Evolutionary conservation across 2,888 invertebrate genomes (phyloP), one percentile per base, ranked within the genome.

Genomic region (Tiphia femorata): DNA sequence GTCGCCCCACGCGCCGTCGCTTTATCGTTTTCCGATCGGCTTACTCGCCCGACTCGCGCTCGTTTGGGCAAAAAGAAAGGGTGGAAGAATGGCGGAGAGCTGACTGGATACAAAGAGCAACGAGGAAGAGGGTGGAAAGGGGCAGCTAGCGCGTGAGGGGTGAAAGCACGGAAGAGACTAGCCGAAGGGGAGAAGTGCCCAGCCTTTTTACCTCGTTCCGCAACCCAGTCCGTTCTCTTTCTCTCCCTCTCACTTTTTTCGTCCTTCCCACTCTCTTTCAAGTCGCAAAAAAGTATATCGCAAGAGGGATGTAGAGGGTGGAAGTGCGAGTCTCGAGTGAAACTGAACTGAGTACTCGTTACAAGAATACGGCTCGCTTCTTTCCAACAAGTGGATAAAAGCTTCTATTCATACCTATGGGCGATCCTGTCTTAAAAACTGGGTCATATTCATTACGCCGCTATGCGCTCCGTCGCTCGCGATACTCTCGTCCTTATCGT

Each of bases 361-460:
- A 67, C 57, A 62, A 65, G 70, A 63, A 65, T 65, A 58, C 57
- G 58, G 57, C 63, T 57, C 49, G 53, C 65, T 73, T 72, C 64
- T 53, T 57, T 38, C 49, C 62, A 65, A 62, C 62, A 65, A 76
- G 75, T 72, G 66, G 69, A 69, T 77, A 72, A 78, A 79, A 77
- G 75, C 66, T 52, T 60, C 69, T 64, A 74, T 72, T 76, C 65
- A 70, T 58, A 43, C 49, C 38, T 4, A 25, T 49, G 56, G 48
- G 52, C 59, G 57, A 44, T 54, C 64, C 63, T 69, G 55, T 62
- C 65, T 70, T 60, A 68, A 72, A 73, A 80, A 78, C 72, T 78
- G 29, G 79, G 77, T 78, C 79, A 75, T 72, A 72, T 77, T 77
- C 76, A 77, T 79, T 77, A 75, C 64, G 68, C 62, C 64, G 63